Base-by-base conservation (phyloP, 1,140 invertebrate genomes). In the Diorhabda sublineata region DNA sequence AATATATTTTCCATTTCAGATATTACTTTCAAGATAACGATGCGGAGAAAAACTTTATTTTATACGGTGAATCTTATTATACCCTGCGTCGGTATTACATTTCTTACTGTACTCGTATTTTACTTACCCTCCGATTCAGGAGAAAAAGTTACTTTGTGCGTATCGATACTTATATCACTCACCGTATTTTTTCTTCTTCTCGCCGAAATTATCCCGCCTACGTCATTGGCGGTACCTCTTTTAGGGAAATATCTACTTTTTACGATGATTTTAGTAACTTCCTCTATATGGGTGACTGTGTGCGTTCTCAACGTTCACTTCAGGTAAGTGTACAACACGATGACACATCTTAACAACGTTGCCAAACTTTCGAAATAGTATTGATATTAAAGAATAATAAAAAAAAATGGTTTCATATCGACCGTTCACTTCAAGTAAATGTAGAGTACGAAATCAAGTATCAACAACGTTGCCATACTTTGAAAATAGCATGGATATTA, bases 161-260 rank as follows among this genome's bases (percentile, higher is more conserved):
- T 98, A 82, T 98, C 95, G 77, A 98, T 99, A 83, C 89, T 99
- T 71, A 91, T 99, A 73, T 98, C 97, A 63, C 84, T 99, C 79
- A 98, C 96, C 80, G 97, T 99, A 83, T 99, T 99, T 86, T 98
- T 99, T 87, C 87, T 99, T 79, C 86, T 99, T 71, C 83, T 99
- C 77, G 95, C 95, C 66, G 95, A 98, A 86, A 97, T 99, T 78
- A 98, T 98, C 81, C 97, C 97, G 56, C 96, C 97, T 9, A 99
- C 97, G 26, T 98, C 95, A 11, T 85, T 98, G 72, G 96, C 97
- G 11, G 94, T 99, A 74, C 97, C 97, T n/a, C 83, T 99, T 64
- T 90, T 99, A 66, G 96, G 97, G 72, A 98, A 98, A 86, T 96
- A 96, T 82, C 85, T 93, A 64, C 85, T 99, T 67, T 99, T 99